Base-by-base conservation (phyloP, 2,888 invertebrate species). In the Philopedon plagiatum region DNA sequence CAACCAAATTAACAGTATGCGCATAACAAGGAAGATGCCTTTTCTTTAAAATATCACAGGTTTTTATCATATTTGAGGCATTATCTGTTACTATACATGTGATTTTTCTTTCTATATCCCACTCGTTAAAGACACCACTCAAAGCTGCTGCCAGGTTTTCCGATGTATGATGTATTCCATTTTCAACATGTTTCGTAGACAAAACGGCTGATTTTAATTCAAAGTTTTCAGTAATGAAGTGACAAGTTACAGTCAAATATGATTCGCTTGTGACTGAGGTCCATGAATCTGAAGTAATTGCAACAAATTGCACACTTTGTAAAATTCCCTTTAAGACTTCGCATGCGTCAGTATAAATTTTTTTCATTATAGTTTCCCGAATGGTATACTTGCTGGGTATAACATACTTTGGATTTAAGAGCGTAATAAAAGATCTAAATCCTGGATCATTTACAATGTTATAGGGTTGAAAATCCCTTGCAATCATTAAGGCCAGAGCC, bases 1-100 rank as follows among this genome's bases (percentile, higher is more conserved):
- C 70, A 9, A 71, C 69, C 11, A 76, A 64, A 63, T 76, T 74
- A 5, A 74, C 26, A 3, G 67, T 65, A 32, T 76, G 72, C 11
- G 76, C 71, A 64, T 56, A 76, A 51, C 74, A 76, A 57, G 74
- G 70, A 7, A 76, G 32, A 54, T 66, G 62, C 26, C 26, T 29
- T 69, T 73, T 70, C 32, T 71, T 37, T 15, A 71, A 37, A 5
- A 74, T 9, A n/a, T 71, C 66, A 51, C 69, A 74, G 5, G 76
- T 61, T 39, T 65, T 72, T 9, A 69, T 54, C 76, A 76, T 76
- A 46, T 68, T 73, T 8, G 68, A 11, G 9, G 69, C 74, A 58
- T 72, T 76, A 41, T 76, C 74, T 26, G 65, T 75, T 15, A 75
- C 75, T 44, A 75, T 75, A 29, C 71, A 75, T n/a, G 66, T 21